These are phyloP conservation scores for Luffia ferchaultella DNA, from an alignment of 2,888 invertebrate genomes.

Conservation along the genomic window DNA sequence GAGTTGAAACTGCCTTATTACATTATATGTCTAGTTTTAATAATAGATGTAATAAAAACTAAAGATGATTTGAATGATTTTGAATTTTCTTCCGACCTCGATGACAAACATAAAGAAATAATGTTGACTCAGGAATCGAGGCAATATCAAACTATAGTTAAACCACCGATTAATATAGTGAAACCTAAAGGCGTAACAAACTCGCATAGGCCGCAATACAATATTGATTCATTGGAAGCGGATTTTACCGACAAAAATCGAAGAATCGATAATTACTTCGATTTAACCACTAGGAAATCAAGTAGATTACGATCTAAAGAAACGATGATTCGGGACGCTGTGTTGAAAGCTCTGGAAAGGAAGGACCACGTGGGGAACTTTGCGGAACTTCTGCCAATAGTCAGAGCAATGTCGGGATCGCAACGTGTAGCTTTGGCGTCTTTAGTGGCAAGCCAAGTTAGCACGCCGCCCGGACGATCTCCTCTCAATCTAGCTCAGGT, in stretches of 20 bases:
- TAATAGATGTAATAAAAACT: slow-evolving; percentile 16
- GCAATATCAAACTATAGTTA: slow-evolving; percentile 41
- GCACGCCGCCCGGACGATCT: slow-evolving; percentile 56
- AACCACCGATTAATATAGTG: slow-evolving; percentile 32
- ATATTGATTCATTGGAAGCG: slow-evolving; percentile 44
- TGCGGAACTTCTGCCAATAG: slow-evolving; percentile 70
- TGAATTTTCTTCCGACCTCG: slow-evolving; percentile 23
- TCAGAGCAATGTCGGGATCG: slow-evolving; percentile 68
- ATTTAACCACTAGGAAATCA: slow-evolving; percentile 24
- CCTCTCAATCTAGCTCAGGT: slow-evolving; percentile 68
- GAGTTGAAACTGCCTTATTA: slow-evolving; percentile 10
- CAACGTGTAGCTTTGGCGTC: slow-evolving; percentile 70
- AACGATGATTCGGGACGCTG: slow-evolving; percentile 55
- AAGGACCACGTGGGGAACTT: slow-evolving; percentile 68
- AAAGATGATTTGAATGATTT: slow-evolving; percentile 40
- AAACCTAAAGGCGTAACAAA: slow-evolving; percentile 42
- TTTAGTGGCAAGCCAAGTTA: slow-evolving; percentile 69
- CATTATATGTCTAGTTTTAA: not conserved
- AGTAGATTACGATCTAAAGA: slow-evolving; percentile 40
- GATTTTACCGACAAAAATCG: slow-evolving; percentile 12
- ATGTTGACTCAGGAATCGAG: slow-evolving; percentile 56
- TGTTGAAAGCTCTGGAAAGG: slow-evolving; percentile 64
- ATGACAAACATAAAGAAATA: slow-evolving; percentile 35
- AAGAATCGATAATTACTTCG: slow-evolving; percentile 29
- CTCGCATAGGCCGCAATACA: slow-evolving; percentile 54